Base-by-base conservation (phyloP, 2,113 vertebrate species). In the Corythoichthys haematopterus region DNA sequence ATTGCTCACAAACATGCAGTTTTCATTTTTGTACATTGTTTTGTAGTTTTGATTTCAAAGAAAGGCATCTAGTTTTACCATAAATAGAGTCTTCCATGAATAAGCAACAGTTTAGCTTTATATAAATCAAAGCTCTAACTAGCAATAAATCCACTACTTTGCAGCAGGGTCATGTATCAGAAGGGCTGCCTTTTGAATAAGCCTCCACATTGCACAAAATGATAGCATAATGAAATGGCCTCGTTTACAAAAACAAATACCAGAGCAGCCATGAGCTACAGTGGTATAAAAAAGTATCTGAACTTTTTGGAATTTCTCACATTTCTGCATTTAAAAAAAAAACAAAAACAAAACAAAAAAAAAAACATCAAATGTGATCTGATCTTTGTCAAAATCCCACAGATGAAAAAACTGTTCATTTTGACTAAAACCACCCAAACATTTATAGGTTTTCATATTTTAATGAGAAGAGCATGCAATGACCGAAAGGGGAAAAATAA, bases 31-130 rank as follows among this genome's bases (percentile, higher is more conserved):
- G 47, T 8, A 28, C 20, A 20, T n/a, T 9, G 20, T 20, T 28
- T 55, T 13, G 65, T 78, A 66, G 76, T 82, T 83, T 86, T 80
- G 75, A 74, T 68, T 75, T 38, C 0, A 15, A 72, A 76, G 70
- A 72, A 67, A 13, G 64, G 20, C 20, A 28, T 28, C 20, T 28
- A 28, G 20, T 7, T 58, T 48, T 86, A 70, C 59, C 62, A 56
- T 80, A 80, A 85, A 86, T 77, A 78, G 63, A 76, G 64, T 70
- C 75, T 80, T 80, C 85, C 76, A 62, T 71, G 76, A 81, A 75
- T 79, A 68, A 81, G 64, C 60, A 20, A 75, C 36, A 55, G 64
- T 80, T 86, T 79, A 73, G 73, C 2, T 77, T 79, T 68, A 64
- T 69, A 66, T 65, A 80, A 86, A 78, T 4, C 62, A 59, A 38